Evolutionary conservation across 1,140 invertebrate species (phyloP).

Genomic region (Yoshiicerus persimilis): DNA sequence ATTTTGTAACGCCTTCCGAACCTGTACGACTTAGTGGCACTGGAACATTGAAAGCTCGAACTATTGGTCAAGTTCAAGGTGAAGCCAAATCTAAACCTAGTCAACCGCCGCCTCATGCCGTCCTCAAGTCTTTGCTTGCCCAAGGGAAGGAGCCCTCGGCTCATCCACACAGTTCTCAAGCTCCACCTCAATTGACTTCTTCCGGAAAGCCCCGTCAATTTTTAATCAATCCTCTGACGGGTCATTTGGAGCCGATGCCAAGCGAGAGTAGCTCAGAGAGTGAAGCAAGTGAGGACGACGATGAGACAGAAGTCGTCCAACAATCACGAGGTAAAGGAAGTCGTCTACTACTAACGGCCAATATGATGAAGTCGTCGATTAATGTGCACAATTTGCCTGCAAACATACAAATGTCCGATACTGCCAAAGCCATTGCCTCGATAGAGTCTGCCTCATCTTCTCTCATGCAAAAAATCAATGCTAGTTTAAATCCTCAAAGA

Average conservation of each 20-base stretch:
- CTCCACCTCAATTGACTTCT: constrained; percentile 52
- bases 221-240: constrained; percentile 78
- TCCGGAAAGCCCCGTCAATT: constrained; percentile 67
- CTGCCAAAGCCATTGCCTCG: not conserved
- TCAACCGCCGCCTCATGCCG: constrained; percentile 27
- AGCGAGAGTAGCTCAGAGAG: constrained; percentile 58
- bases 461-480: not conserved
- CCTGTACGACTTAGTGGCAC: not conserved
- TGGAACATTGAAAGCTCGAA: not conserved
- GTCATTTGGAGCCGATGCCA: constrained; percentile 77
- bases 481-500: not conserved
- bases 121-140: not conserved
- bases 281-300: constrained; percentile 40
- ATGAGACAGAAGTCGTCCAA: not conserved
- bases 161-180: not conserved
- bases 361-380: not conserved
- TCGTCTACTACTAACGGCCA: not conserved
- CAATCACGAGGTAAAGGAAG: constrained; percentile 14
- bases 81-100: constrained; percentile 35
- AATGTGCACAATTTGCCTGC: not conserved
- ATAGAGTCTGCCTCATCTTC: not conserved
- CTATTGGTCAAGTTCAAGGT: constrained; percentile 22
- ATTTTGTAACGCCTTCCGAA: not conserved
- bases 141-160: not conserved
- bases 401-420: not conserved